Percentiles rank a stretch among this genome's conserved stretches.
Conservation (phyloP, 1,140 invertebrate species). For the Phymorhynchus buccinoides region DNA sequence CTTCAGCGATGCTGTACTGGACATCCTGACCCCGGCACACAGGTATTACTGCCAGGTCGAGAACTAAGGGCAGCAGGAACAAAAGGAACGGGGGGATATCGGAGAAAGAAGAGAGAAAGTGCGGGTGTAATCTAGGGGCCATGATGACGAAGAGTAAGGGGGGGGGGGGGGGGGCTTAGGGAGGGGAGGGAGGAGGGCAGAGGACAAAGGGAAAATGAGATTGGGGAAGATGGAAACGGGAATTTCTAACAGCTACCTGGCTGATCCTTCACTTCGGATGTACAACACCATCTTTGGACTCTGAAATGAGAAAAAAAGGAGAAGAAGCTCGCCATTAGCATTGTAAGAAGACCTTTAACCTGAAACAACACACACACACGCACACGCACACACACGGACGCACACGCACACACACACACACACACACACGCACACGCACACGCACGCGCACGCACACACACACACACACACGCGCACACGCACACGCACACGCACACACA, state of each 20-base stretch:
- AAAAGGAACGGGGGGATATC: neutral
- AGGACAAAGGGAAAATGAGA: neutral
- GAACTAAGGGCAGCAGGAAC: neutral
- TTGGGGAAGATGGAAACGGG: too few relatives aligned
- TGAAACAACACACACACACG: too few relatives aligned
- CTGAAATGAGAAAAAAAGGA: neutral
- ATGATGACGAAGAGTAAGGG: neutral
- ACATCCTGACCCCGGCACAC: slow-evolving; percentile 36
- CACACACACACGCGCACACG: too few relatives aligned
- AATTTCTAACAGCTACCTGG: neutral
- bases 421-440: neutral
- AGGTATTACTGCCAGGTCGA: neutral
- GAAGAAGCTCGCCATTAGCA: neutral
- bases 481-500: too few relatives aligned
- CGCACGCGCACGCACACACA: too few relatives aligned
- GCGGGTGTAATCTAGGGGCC: neutral
- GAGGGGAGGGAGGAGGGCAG: neutral
- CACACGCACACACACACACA: neutral
- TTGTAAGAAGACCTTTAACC: too few relatives aligned
- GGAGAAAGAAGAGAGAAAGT: neutral
- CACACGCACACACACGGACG: neutral
- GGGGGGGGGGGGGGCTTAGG: neutral
- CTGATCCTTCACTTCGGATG: neutral
- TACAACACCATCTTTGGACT: neutral
- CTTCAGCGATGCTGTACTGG: slow-evolving; percentile 49